Base-by-base conservation (phyloP, 2,113 vertebrate species). In the Archilochus colubris region DNA sequence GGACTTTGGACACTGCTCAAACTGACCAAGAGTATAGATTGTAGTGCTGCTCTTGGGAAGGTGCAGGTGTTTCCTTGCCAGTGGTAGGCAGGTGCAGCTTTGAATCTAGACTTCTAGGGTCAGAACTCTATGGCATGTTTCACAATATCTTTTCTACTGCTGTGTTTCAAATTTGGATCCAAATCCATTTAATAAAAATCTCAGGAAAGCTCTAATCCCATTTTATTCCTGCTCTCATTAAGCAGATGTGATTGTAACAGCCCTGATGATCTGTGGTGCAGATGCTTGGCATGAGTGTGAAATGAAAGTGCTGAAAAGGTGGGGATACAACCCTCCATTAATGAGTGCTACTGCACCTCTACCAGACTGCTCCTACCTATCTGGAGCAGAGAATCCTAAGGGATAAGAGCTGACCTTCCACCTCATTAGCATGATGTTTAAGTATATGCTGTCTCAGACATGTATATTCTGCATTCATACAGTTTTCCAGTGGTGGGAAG, bases 281-380 rank as follows among this genome's bases (percentile, higher is more conserved):
- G 91, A 30, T n/a, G 51, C 75, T 58, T 84, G 78, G 54, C 24
- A 12, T 1, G 36, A 50, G 14, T 54, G 67, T 36, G 85, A 94
- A 67, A 53, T 62, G 46, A 1, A 62, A 58, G 36, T 48, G 64
- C 40, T 73, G 82, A 17, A 12, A 3, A 67, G 86, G 57, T 67
- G 83, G 93, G 88, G 80, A 31, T 74, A 75, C 68, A 64, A 3
- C 86, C 63, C 33, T 93, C 16, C 7, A 0, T 74, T 78, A 72
- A 51, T 44, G 68, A 90, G 48, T 63, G 80, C 76, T 80, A 4
- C 73, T 95, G 70, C 64, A 27, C 64, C 82, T 89, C 80, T 83
- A 82, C 90, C 92, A 86, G 86, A 13, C 73, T 61, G 84, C 50
- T 84, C 30, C 74, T 95, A 6, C 84, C 91, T 74, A 44, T 67